phyloP scores from a whole-genome alignment of 2,797 vertebrate species.

The Philypnodon macrostomus region DNA sequence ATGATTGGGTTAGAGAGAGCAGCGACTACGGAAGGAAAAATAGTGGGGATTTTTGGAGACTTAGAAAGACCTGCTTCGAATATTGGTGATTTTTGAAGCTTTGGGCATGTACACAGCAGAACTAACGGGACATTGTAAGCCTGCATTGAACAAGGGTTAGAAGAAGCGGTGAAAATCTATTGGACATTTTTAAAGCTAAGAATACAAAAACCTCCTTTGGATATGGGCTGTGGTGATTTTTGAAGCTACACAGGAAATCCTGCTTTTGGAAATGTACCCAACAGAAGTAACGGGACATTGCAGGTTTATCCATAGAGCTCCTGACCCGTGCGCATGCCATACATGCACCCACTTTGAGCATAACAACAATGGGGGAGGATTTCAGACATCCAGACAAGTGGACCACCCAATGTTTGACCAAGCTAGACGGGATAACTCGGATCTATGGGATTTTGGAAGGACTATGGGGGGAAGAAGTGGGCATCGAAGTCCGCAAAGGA shows the following conservation, averaged over 20 bases:
- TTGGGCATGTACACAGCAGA: too few species aligned
- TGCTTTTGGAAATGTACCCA: conserved; percentile 76
- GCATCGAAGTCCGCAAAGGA: conserved; percentile 69
- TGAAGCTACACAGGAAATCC: conserved; percentile 59
- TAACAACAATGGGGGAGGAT: conserved; percentile 36
- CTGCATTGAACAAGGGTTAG: too few species aligned
- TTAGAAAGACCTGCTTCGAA: too few species aligned
- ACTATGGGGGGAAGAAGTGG: conserved; percentile 39
- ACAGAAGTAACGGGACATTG: conserved; percentile 61
- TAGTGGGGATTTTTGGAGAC: too few species aligned
- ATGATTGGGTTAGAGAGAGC: conserved; percentile 71
- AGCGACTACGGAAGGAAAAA: too few species aligned
- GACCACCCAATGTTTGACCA: conserved; percentile 53
- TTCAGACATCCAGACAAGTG: conserved; percentile 39
- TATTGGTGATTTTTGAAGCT: too few species aligned
- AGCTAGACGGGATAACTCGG: conserved; percentile 48
- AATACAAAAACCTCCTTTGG: too few species aligned
- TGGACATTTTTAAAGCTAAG: too few species aligned
- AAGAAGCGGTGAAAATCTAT: too few species aligned
- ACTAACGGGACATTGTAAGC: too few species aligned
- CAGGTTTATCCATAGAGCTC: conserved; percentile 43
- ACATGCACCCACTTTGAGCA: conserved; percentile 56
- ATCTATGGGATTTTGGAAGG: conserved; percentile 42
- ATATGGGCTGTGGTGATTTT: too few species aligned
- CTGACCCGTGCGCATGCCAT: conserved; percentile 56